These are phyloP conservation scores for Thaumetopoea pityocampa DNA, from an alignment of 1,140 invertebrate genomes.

Conservation along the genomic window DNA sequence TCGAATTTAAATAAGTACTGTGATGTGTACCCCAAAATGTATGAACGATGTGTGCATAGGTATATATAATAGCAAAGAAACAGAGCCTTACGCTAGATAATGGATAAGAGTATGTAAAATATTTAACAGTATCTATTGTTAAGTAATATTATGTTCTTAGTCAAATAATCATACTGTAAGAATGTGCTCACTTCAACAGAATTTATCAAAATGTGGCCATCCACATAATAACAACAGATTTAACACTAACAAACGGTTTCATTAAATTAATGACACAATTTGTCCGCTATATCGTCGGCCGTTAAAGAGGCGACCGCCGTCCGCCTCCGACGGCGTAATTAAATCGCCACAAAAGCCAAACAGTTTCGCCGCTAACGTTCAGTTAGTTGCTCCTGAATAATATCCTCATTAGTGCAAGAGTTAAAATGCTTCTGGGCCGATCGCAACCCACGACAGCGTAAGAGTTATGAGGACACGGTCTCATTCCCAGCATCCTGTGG, in stretches of 20 bases:
- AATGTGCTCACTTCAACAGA: too few relatives aligned
- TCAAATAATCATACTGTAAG: too few relatives aligned
- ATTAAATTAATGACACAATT: constrained; percentile 27
- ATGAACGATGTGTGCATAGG: too few relatives aligned
- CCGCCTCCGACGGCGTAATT: constrained; percentile 31
- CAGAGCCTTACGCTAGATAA: too few relatives aligned
- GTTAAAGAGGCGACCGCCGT: constrained; percentile 32
- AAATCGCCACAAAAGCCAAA: constrained; percentile 34
- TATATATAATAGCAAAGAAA: too few relatives aligned
- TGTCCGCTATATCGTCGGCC: constrained; percentile 27
- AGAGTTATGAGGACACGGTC: constrained; percentile 69
- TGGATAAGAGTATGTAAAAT: too few relatives aligned
- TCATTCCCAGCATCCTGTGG: constrained; percentile 72
- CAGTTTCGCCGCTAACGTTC: constrained; percentile 27
- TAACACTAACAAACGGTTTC: constrained; percentile 18
- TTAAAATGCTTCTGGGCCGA: constrained; percentile 42
- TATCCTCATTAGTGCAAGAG: constrained; percentile 52
- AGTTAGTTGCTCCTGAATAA: constrained; percentile 52
- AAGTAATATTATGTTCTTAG: too few relatives aligned
- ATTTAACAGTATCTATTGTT: too few relatives aligned
- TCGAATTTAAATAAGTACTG: too few relatives aligned
- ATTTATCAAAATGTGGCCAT: too few relatives aligned
- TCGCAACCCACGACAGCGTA: constrained; percentile 58
- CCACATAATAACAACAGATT: constrained; percentile 16
- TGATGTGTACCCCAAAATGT: too few relatives aligned